Evolutionary conservation across 53 echinoderm and acorn worm species (phyloP).

Genomic region (Antedon mediterranea): DNA sequence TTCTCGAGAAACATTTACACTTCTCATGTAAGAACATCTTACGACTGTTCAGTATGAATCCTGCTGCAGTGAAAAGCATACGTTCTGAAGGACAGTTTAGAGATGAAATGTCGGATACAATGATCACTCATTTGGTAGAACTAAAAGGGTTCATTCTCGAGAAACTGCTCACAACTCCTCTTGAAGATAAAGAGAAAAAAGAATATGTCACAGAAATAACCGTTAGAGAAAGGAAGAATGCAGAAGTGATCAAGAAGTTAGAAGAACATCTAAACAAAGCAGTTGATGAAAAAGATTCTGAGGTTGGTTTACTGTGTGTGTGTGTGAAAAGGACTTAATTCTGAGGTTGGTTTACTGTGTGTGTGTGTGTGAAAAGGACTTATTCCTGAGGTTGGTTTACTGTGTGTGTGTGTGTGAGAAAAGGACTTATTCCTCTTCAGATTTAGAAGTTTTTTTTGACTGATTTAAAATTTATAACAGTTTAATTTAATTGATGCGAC

Average conservation of each 20-base stretch:
- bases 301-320: conserved; percentile 15
- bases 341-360: conserved; percentile 25
- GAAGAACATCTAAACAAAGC: conserved; percentile 60
- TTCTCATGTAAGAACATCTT: conserved; percentile 71
- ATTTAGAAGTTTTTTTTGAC: too few species aligned
- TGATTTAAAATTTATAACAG: too few species aligned
- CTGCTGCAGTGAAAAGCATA: conserved; percentile 63
- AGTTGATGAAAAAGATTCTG: conserved; percentile 76
- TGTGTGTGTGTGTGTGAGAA: too few species aligned
- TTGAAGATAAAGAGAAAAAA: conserved; percentile 88
- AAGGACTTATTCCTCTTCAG: too few species aligned
- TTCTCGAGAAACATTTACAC: conserved; percentile 41
- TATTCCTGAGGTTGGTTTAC: conserved; percentile 38
- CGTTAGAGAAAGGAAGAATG: conserved; percentile 82
- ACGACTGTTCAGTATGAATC: conserved; percentile 58
- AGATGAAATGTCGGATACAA: conserved; percentile 43
- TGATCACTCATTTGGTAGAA: conserved; percentile 63
- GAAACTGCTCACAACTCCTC: conserved; percentile 74
- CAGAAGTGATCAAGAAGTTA: conserved; percentile 82
- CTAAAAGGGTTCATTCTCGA: conserved; percentile 75
- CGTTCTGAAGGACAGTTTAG: conserved; percentile 39
- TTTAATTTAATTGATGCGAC: too few species aligned
- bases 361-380: too few species aligned
- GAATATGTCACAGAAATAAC: conserved; percentile 81
- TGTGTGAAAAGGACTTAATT: too few species aligned